These are phyloP conservation scores for Himalopsyche japonica DNA, from an alignment of 2,888 invertebrate species.

Conservation along the genomic window DNA sequence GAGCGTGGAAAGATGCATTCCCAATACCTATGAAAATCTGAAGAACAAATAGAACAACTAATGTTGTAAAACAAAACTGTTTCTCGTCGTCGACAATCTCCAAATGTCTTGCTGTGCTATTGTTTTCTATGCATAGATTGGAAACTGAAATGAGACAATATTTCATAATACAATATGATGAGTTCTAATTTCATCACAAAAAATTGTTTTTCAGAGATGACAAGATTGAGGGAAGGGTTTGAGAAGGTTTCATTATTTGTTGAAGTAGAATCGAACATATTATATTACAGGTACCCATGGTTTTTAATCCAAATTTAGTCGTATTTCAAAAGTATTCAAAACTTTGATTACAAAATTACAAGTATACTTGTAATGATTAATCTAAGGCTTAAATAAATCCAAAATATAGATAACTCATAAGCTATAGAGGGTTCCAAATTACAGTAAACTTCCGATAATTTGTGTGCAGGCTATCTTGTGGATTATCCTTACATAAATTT, in stretches of 20 bases:
- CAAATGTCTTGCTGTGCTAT: background rate
- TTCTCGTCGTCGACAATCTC: conserved; percentile 36
- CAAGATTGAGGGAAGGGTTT: too few species aligned
- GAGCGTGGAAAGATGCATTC: conserved; percentile 56
- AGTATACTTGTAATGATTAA: too few species aligned
- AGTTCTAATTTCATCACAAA: background rate
- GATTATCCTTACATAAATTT: too few species aligned
- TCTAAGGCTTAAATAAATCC: too few species aligned
- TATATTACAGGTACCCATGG: background rate
- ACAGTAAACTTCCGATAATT: too few species aligned
- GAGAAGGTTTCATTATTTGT: background rate
- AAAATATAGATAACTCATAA: too few species aligned
- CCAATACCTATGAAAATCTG: conserved; percentile 56
- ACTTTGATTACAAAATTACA: too few species aligned
- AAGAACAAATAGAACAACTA: conserved; percentile 54
- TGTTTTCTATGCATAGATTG: conserved; percentile 38
- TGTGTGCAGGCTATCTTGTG: too few species aligned
- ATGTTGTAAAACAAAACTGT: conserved; percentile 42
- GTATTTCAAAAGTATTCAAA: too few species aligned
- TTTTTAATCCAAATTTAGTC: too few species aligned
- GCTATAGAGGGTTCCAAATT: too few species aligned
- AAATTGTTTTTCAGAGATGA: background rate
- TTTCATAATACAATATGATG: background rate
- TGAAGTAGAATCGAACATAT: background rate
- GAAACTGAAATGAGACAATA: conserved; percentile 27